Base-by-base conservation (phyloP, 1,140 invertebrate species). In the Zophobas morio region DNA sequence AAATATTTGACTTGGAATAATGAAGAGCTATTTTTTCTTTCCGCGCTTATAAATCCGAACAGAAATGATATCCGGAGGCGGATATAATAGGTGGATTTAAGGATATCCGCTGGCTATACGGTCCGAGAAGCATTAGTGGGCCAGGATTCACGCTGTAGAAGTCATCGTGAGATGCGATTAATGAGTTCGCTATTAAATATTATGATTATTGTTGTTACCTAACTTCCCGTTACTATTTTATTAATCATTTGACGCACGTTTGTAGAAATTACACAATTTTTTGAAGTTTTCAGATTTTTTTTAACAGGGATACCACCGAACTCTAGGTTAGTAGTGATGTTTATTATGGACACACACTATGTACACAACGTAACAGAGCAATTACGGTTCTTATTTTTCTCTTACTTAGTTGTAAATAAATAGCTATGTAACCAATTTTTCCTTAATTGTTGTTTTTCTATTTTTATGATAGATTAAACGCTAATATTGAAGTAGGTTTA, bases 91-190 rank as follows among this genome's bases (percentile, higher is more conserved):
- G 40, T 74, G 72, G 72, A 74, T 57, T 54, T 51, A 60, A 77
- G 76, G 76, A 77, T 77, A 77, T 77, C 76, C 76, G 76, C 70
- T 72, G 63, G 49, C 70, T 66, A 76, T 56, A 70, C 76, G 76
- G 33, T 77, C 76, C 76, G 57, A 76, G 72, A 57, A 74, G 37
- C 72, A 74, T 56, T 57, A 71, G 76, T n/a, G 20, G 40, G 53
- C 66, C 76, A 72, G 76, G 76, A 77, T 77, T 72, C 71, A 77
- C 70, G 76, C 66, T 77, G 70, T 70, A 73, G 76, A 63, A 77
- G 51, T 63, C 72, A 74, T 74, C 72, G 53, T 56, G 72, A 74
- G 72, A 74, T 74, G 72, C 56, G 40, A 56, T 57, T 74, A 57
- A 74, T 57, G 40, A 34, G 33, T 74, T 72, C 34, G 70, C 46